Conservation (phyloP, 2,888 invertebrate genomes). For the Drosophila silvestris region DNA sequence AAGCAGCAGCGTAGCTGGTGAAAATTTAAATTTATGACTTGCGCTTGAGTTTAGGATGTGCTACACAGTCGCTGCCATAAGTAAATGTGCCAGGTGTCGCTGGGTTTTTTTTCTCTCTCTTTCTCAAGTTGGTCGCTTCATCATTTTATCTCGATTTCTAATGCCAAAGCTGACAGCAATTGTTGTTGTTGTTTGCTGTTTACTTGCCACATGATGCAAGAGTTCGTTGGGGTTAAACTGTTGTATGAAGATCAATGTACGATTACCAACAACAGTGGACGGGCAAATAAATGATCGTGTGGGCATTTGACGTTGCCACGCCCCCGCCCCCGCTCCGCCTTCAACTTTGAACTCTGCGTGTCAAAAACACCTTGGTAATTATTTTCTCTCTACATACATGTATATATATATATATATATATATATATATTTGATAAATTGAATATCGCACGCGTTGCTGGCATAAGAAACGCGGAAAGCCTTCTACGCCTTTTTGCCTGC, state of each 20-base stretch:
- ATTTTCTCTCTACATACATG: slow-evolving; percentile 52
- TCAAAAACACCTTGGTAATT: slow-evolving; percentile 80
- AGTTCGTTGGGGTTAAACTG: slow-evolving; percentile 77
- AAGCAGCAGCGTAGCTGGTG: slow-evolving; percentile 52
- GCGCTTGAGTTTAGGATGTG: slow-evolving; percentile 38
- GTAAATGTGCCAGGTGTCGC: slow-evolving; percentile 42
- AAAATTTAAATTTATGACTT: slow-evolving; percentile 70
- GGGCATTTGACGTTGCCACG: slow-evolving; percentile 57
- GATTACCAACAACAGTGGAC: slow-evolving; percentile 41
- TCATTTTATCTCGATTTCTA: slow-evolving; percentile 74
- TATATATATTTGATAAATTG: slow-evolving; percentile 66
- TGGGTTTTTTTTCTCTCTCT: slow-evolving; percentile 3
- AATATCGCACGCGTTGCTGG: slow-evolving; percentile 56
- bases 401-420: neutral
- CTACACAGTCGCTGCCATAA: slow-evolving; percentile 53
- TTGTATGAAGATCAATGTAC: slow-evolving; percentile 79
- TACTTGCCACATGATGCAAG: slow-evolving; percentile 67
- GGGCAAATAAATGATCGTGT: slow-evolving; percentile 21
- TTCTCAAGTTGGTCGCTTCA: slow-evolving; percentile 37
- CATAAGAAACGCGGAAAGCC: slow-evolving; percentile 48
- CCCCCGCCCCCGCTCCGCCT: slow-evolving; percentile 22
- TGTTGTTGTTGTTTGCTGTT: slow-evolving; percentile 30
- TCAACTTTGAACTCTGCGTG: slow-evolving; percentile 63
- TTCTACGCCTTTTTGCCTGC: slow-evolving; percentile 7
- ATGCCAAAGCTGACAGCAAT: slow-evolving; percentile 62